Evolutionary conservation across 2,888 invertebrate species (phyloP).

Genomic region (Pristionchus maxplancki): DNA sequence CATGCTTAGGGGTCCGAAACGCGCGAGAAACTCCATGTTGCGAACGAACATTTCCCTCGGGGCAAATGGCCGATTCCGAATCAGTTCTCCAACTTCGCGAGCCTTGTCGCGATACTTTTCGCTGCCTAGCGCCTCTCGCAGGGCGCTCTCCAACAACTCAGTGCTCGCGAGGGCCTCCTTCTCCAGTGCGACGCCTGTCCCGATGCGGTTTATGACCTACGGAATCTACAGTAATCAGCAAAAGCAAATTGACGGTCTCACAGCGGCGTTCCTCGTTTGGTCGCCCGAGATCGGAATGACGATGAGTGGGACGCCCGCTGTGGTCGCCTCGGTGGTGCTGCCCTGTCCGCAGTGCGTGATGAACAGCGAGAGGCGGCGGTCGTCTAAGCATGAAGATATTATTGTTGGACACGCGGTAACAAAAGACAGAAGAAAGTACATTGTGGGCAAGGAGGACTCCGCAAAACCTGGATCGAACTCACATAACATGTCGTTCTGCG

Average conservation of each 20-base stretch:
- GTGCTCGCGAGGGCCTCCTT: neutral
- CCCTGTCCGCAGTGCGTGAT: constrained; percentile 49
- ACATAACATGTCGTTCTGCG: constrained; percentile 46
- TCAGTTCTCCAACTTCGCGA: neutral
- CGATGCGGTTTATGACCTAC: constrained; percentile 16
- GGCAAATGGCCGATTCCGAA: constrained; percentile 4
- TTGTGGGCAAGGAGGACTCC: too few species aligned
- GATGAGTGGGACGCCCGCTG: constrained; percentile 35
- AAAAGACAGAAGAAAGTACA: too few species aligned
- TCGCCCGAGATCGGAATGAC: constrained; percentile 47
- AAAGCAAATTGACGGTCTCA: neutral
- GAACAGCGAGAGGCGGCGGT: constrained; percentile 48
- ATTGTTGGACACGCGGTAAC: too few species aligned
- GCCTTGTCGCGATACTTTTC: constrained; percentile 19
- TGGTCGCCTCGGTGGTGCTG: constrained; percentile 28
- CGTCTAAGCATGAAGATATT: neutral
- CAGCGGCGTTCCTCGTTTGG: constrained; percentile 2
- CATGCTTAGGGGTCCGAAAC: constrained; percentile 24
- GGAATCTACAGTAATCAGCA: too few species aligned
- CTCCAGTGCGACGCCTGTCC: constrained; percentile 29
- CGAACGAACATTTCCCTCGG: neutral
- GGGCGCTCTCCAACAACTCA: neutral
- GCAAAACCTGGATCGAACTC: neutral
- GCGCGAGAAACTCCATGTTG: constrained; percentile 37
- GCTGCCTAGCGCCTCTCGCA: neutral